phyloP scores from a whole-genome alignment of 2,888 invertebrate species.

The Apodemia duryi region DNA sequence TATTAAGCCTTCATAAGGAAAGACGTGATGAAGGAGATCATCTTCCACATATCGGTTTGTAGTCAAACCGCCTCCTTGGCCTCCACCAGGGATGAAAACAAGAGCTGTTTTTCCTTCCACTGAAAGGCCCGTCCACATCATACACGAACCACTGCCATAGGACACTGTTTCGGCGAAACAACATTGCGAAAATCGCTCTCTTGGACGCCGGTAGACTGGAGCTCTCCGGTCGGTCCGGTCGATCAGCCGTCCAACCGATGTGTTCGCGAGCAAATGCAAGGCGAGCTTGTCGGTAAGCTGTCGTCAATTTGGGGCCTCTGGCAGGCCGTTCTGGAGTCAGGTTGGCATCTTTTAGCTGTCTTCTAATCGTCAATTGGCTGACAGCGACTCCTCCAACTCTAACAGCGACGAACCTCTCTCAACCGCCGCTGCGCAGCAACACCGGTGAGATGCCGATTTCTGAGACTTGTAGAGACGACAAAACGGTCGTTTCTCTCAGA shows the following conservation, averaged over 20 bases:
- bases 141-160: neutral
- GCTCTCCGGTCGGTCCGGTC: slow-evolving; percentile 20
- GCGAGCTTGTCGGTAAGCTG: neutral
- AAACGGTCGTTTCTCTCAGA: slow-evolving; percentile 7
- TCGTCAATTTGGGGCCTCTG: neutral
- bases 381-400: slow-evolving; percentile 15
- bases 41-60: neutral
- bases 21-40: neutral
- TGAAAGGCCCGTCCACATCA: too few relatives aligned
- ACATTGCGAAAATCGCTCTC: slow-evolving; percentile 17
- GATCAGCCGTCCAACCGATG: neutral
- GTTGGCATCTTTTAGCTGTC: slow-evolving; percentile 9
- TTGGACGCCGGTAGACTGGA: slow-evolving; percentile 23
- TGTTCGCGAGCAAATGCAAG: slow-evolving; percentile 1
- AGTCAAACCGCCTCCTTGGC: neutral
- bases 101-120: neutral
- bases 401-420: slow-evolving; percentile 1
- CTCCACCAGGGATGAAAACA: neutral
- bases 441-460: slow-evolving; percentile 21
- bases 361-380: slow-evolving; percentile 12
- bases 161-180: slow-evolving; percentile 5
- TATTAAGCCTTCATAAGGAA: too few relatives aligned
- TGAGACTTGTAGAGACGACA: slow-evolving; percentile 17
- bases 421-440: slow-evolving; percentile 25
- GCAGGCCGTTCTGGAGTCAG: neutral